These are phyloP conservation scores for Lagocephalus sceleratus DNA, from an alignment of 2,797 vertebrate species.

Conservation along the genomic window DNA sequence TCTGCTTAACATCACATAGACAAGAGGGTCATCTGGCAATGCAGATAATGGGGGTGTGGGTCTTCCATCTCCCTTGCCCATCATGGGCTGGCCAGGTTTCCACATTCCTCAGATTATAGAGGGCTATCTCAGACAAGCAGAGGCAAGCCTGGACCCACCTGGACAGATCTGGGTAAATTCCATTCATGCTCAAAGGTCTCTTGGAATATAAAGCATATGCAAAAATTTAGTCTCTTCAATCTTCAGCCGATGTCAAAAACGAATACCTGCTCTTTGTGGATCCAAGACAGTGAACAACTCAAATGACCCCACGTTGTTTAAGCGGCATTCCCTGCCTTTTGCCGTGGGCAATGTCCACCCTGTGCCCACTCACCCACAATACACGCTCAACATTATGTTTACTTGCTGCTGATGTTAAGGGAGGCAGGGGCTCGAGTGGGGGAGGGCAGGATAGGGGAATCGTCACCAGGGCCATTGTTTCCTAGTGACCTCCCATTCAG, in stretches of 20 bases:
- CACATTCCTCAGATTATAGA: constrained; percentile 73
- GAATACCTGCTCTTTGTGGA: background rate
- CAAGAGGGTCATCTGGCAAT: constrained; percentile 57
- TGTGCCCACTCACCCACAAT: constrained; percentile 31
- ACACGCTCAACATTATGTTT: constrained; percentile 49
- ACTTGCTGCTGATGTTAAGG: constrained; percentile 51
- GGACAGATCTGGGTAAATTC: constrained; percentile 72
- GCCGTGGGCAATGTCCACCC: constrained; percentile 19
- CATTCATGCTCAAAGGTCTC: constrained; percentile 58
- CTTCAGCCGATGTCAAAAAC: background rate
- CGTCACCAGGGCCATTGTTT: constrained; percentile 75
- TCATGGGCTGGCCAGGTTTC: constrained; percentile 62
- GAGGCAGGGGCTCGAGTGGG: constrained; percentile 45
- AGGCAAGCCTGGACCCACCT: constrained; percentile 72
- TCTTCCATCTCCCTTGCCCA: constrained; percentile 64
- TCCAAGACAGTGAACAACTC: background rate
- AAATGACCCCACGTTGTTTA: background rate
- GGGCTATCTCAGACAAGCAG: constrained; percentile 62
- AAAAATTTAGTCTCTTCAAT: background rate
- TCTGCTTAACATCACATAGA: constrained; percentile 50
- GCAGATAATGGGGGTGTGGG: constrained; percentile 65
- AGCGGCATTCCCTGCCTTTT: background rate
- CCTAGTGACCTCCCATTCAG: constrained; percentile 68
- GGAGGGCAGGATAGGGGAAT: constrained; percentile 63
- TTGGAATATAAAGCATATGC: constrained; percentile 18